Evolutionary conservation across 2,888 invertebrate genomes (phyloP).

Genomic region (Automeris io): DNA sequence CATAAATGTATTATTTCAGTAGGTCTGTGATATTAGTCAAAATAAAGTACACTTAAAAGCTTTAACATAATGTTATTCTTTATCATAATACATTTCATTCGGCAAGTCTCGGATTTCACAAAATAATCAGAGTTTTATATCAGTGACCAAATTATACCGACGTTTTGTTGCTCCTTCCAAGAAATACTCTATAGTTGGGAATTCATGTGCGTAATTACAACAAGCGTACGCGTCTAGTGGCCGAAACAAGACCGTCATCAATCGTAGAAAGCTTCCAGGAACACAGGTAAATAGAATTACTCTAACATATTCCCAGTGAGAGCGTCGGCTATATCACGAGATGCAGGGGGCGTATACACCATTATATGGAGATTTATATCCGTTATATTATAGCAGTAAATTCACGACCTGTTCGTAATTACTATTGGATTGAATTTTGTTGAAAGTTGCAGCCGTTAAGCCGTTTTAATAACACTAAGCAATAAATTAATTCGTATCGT

Average conservation of each 20-base stretch:
- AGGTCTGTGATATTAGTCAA: no score
- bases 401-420: background rate
- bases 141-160: no score
- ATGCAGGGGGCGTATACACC: background rate
- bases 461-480: no score
- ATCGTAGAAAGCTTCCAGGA: constrained; percentile 31
- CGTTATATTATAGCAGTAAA: background rate
- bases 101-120: no score
- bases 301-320: constrained; percentile 15
- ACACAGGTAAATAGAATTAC: constrained; percentile 37
- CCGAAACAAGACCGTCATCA: constrained; percentile 37
- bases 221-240: constrained; percentile 26
- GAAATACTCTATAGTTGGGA: constrained; percentile 50
- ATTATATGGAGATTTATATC: background rate
- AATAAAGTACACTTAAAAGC: no score
- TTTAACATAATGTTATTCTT: no score
- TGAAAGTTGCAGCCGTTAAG: no score
- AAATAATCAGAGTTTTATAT: no score
- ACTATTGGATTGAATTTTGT: constrained; percentile 4
- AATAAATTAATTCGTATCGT: no score
- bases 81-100: no score
- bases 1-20: no score
- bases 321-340: background rate
- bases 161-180: background rate
- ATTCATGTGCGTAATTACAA: constrained; percentile 21